A percentile compares a stretch with the other conserved stretches of the same genome.
phyloP scores from a whole-genome alignment of 2,113 vertebrate genomes.

The Xiphias gladius region DNA sequence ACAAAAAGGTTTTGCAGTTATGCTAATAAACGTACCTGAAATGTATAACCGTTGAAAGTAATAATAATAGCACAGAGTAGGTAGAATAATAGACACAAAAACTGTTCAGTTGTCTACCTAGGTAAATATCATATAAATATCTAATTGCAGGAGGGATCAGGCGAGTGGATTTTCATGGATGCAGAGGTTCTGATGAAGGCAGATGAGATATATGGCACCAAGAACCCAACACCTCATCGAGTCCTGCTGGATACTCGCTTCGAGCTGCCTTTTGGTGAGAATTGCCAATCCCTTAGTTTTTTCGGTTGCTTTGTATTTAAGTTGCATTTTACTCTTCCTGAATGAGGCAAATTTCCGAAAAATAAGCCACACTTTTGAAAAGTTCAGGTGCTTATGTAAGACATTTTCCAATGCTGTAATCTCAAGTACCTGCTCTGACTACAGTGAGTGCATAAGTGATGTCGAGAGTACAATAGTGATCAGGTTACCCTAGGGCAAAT shows the following conservation, averaged over 20 bases:
- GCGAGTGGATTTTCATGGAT: conserved; percentile 93
- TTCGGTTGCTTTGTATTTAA: background rate
- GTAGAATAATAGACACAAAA: background rate
- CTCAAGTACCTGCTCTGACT: background rate
- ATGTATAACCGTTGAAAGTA: background rate
- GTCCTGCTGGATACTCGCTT: conserved; percentile 96
- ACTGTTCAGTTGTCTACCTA: background rate
- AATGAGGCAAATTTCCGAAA: background rate
- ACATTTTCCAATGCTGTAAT: background rate
- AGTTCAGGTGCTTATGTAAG: conserved; percentile 11
- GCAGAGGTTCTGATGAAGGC: conserved; percentile 96
- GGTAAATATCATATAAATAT: background rate
- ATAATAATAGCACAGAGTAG: background rate
- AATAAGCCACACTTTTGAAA: background rate
- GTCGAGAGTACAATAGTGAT: background rate
- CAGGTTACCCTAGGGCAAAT: conserved; percentile 23
- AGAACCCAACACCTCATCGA: conserved; percentile 92
- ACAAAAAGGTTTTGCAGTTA: background rate
- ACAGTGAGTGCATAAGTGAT: background rate
- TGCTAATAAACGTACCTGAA: too few species aligned
- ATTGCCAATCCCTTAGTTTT: too few species aligned
- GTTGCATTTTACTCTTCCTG: background rate
- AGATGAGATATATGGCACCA: conserved; percentile 97
- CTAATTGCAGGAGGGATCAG: conserved; percentile 91
- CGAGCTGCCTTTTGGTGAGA: conserved; percentile 95